Evolutionary conservation across 1,140 invertebrate species (phyloP).

Genomic region (Cataglyphis hispanica): DNA sequence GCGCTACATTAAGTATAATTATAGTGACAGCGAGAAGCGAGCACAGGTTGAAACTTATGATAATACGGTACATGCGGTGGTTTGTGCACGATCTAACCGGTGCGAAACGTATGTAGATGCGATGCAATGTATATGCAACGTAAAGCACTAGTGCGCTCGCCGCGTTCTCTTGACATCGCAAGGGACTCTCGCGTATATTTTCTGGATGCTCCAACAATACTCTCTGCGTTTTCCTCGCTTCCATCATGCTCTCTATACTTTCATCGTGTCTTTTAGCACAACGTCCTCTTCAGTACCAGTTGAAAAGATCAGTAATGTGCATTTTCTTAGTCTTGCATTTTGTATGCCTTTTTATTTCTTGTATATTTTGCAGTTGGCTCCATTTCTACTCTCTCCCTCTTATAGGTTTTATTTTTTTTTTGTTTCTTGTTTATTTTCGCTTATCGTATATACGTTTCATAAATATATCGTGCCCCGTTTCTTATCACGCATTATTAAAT

Average conservation of each 20-base stretch:
- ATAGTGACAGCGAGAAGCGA: conserved; percentile 75
- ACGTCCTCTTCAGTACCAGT: not conserved
- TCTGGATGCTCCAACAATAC: conserved; percentile 6
- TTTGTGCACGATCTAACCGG: conserved; percentile 10
- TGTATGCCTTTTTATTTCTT: not conserved
- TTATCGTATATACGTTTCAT: conserved; percentile 31
- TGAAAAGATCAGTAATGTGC: conserved; percentile 17
- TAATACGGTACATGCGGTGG: conserved; percentile 67
- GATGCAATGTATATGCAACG: conserved; percentile 27
- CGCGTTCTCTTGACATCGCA: conserved; percentile 13
- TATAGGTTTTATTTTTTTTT: not conserved
- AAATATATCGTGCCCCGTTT: conserved; percentile 44
- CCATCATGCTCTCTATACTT: conserved; percentile 5
- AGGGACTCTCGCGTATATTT: conserved; percentile 21
- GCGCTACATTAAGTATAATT: conserved; percentile 76
- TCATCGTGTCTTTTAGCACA: not conserved
- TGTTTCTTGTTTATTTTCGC: not conserved
- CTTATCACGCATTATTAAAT: conserved; percentile 60
- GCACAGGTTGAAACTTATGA: conserved; percentile 76
- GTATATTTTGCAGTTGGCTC: not conserved
- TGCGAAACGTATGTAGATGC: conserved; percentile 38
- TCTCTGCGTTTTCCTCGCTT: conserved; percentile 7
- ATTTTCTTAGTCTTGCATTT: conserved; percentile 14
- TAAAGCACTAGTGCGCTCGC: conserved; percentile 33
- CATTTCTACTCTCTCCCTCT: not conserved